Conservation (phyloP, 2,888 invertebrate species). For the Eretmocerus hayati region DNA sequence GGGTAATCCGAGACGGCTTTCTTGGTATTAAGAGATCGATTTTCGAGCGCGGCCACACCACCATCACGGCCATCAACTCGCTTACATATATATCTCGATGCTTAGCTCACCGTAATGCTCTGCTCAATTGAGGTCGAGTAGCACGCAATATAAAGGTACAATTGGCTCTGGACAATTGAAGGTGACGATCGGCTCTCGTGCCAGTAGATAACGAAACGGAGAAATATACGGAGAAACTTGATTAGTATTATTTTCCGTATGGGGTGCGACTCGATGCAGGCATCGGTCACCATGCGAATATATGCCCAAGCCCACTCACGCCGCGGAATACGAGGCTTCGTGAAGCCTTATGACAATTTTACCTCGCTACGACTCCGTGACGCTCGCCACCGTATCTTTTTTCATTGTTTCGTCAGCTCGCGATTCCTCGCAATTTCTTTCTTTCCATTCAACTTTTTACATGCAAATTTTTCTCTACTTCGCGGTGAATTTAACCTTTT, state of each 20-base stretch:
- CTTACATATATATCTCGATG: too few relatives aligned
- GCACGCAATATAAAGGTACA: not conserved
- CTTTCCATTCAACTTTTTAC: not conserved
- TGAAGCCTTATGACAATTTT: constrained; percentile 17
- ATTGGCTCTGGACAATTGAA: constrained; percentile 1
- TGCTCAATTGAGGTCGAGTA: constrained; percentile 5
- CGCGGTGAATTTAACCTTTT: not conserved
- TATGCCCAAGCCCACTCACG: not conserved
- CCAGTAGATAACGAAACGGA: not conserved
- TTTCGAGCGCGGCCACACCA: too few relatives aligned
- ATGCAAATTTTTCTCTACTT: not conserved
- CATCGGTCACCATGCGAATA: not conserved
- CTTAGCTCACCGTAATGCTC: too few relatives aligned
- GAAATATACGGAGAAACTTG: not conserved
- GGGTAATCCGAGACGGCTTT: too few relatives aligned
- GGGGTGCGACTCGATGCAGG: too few relatives aligned
- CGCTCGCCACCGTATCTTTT: too few relatives aligned
- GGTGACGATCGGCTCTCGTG: constrained; percentile 10
- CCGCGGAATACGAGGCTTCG: constrained; percentile 17
- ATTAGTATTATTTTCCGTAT: too few relatives aligned
- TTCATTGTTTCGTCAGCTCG: not conserved
- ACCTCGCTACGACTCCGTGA: too few relatives aligned
- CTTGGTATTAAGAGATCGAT: too few relatives aligned
- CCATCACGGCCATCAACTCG: too few relatives aligned
- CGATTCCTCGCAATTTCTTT: not conserved